Base-by-base conservation (phyloP, 1,140 invertebrate species). In the Ceratina australensis region DNA sequence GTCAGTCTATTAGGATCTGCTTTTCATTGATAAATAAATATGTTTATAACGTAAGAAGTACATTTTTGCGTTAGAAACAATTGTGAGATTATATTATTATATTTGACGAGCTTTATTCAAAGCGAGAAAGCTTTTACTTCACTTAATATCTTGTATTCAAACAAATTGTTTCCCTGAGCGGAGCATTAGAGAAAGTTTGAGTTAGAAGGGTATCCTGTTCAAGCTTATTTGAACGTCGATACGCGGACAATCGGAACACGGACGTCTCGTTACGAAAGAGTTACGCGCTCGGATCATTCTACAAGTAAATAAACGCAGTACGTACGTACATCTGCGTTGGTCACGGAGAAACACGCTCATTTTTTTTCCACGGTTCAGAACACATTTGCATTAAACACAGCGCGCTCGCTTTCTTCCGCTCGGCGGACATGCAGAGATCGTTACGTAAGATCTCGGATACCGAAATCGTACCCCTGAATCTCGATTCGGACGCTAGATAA, bases 331-430 rank as follows among this genome's bases (percentile, higher is more conserved):
- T 67, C 63, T 49, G 42, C 33, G 16, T 20, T 26, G 7, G 33
- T 54, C 2, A 2, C 26, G 15, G 16, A 63, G 57, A 65, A n/a
- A 78, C 50, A 33, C n/a, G 42, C 13, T 57, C 20, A n/a, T n/a
- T n/a, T 72, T 67, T 72, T 47, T 67, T 57, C 22, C 22, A 22
- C 50, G n/a, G 7, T 24, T 54, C 22, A 47, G 57, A 61, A 26
- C 77, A 57, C 16, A 52, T 81, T 67, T 72, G 60, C 56, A 57
- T 83, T 72, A 72, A 83, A 57, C 68, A 60, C 20, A 42, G 33
- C 24, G n/a, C 20, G 24, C 66, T 65, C 42, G 18, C 61, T 65
- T 79, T 79, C 60, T 63, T 65, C 47, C 68, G 68, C 33, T 24
- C 47, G 0, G 1, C 52, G 33, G 24, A 54, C 20, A 54, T 54